Base-by-base conservation (phyloP, 2,888 invertebrate species). In the Amphimallon solstitiale region DNA sequence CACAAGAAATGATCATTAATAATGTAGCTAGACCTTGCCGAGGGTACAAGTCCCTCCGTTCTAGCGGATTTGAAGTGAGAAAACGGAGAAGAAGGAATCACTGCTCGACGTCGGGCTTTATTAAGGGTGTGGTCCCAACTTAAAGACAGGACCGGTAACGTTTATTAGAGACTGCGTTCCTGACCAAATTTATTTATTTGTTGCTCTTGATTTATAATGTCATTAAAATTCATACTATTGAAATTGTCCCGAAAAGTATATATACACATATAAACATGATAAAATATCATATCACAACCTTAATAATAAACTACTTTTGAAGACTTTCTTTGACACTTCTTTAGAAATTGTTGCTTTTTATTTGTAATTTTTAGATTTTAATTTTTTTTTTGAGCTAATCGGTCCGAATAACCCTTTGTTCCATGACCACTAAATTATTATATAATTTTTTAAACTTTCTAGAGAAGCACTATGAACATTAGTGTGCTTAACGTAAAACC, bases 1-100 rank as follows among this genome's bases (percentile, higher is more conserved):
- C 51, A 35, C 51, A 65, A 65, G 65, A 61, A 60, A 46, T 43
- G 61, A 61, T 65, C 65, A 65, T 65, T 65, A 65, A 65, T 65
- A 65, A 65, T 51, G 40, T 40, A 56, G 23, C 40, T 23, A 23
- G 56, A 51, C 35, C 35, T 17, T 35, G 17, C 17, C 34, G 17
- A 37, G 51, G 35, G 35, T 35, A 35, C 51, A 9, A 15, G 23
- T 38, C 38, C 12, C 21, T 7, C 38, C 23, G 15, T 40, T 23
- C 21, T 23, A 43, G 14, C 5, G 9, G 14, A 29, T 9, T 29
- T 29, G 29, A 29, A 29, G 29, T 29, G 56, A 43, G 40, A 23
- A 56, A 56, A 56, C 23, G 21, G 56, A 40, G 40, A 21, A 56
- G 38, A 12, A 23, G 46, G 56, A 51, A 54, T 59, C 56, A 45